These are phyloP conservation scores for Cepaea nemoralis DNA, from an alignment of 1,140 invertebrate genomes.

Conservation along the genomic window DNA sequence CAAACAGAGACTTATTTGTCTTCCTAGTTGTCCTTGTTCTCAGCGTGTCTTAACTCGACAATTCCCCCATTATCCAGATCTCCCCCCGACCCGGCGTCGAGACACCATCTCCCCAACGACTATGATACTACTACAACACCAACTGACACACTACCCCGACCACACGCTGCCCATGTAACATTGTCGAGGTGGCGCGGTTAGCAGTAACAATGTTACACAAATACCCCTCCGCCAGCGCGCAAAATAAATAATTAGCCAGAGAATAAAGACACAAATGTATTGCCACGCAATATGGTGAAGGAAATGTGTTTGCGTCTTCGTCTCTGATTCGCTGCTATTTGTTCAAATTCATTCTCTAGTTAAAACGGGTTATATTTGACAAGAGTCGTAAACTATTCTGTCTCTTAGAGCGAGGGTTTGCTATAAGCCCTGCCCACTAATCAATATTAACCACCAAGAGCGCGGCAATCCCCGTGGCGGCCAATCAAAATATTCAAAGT, in stretches of 20 bases:
- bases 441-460: neutral
- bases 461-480: neutral
- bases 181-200: neutral
- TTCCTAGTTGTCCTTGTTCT: too few relatives aligned
- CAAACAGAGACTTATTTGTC: too few relatives aligned
- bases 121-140: too few relatives aligned
- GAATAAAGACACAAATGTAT: neutral
- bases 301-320: neutral
- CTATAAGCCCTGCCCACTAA: slow-evolving; percentile 15
- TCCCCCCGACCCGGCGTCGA: too few relatives aligned
- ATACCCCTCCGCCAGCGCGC: neutral
- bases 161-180: too few relatives aligned
- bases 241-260: neutral
- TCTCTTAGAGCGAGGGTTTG: too few relatives aligned
- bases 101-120: too few relatives aligned
- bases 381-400: too few relatives aligned
- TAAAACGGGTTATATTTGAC: too few relatives aligned
- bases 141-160: too few relatives aligned
- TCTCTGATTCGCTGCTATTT: neutral
- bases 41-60: too few relatives aligned
- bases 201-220: neutral
- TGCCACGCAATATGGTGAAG: neutral
- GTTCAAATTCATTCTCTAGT: neutral
- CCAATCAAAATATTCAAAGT: neutral
- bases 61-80: too few relatives aligned